These are phyloP conservation scores for Diabrotica virgifera DNA, from an alignment of 1,140 invertebrate genomes.

Conservation along the genomic window DNA sequence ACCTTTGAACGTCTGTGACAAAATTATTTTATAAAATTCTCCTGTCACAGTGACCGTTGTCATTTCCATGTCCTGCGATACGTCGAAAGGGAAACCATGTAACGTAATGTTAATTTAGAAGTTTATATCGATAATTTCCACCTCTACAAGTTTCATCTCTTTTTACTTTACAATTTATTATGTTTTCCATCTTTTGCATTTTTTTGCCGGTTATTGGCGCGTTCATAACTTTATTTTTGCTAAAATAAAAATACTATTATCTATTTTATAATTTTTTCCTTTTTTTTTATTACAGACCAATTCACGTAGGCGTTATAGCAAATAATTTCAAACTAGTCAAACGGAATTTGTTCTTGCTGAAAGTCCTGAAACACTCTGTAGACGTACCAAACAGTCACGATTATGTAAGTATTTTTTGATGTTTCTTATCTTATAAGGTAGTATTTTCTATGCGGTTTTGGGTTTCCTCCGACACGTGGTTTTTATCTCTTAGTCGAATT, in stretches of 20 bases:
- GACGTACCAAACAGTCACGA: constrained; percentile 29
- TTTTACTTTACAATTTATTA: too few relatives aligned
- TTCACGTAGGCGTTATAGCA: constrained; percentile 32
- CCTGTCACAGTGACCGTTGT: too few relatives aligned
- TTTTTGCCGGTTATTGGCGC: too few relatives aligned
- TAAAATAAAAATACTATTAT: neutral
- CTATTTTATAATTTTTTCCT: neutral
- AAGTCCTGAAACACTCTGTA: constrained; percentile 20
- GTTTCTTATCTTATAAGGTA: neutral
- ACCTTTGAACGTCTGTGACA: too few relatives aligned
- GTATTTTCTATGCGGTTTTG: neutral
- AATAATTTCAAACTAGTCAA: constrained; percentile 29
- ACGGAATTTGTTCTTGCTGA: constrained; percentile 27
- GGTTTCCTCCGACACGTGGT: neutral
- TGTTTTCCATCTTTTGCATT: too few relatives aligned
- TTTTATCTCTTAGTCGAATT: too few relatives aligned
- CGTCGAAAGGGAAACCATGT: too few relatives aligned
- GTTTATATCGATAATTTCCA: too few relatives aligned
- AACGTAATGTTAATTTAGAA: too few relatives aligned
- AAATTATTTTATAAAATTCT: too few relatives aligned
- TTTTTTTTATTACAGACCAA: constrained; percentile 28
- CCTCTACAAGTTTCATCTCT: too few relatives aligned
- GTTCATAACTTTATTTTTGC: neutral
- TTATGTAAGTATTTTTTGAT: constrained; percentile 30
- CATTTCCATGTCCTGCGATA: too few relatives aligned